Evolutionary conservation across 2,113 vertebrate species (phyloP).

Genomic region (Pyxicephalus adspersus): DNA sequence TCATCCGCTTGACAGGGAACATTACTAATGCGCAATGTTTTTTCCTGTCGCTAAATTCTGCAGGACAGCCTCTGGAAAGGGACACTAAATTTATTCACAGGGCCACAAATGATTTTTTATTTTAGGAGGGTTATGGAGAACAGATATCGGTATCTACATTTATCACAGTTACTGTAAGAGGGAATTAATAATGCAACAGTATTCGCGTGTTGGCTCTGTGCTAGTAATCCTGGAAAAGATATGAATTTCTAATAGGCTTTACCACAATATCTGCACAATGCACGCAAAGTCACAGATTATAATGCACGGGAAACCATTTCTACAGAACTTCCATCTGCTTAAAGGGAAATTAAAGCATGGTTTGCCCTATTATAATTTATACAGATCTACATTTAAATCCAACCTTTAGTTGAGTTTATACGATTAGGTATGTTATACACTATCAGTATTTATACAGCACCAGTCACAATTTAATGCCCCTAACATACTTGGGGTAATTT

Average conservation of each 20-base stretch:
- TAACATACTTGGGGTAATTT: no score
- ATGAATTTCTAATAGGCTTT: conserved; percentile 16
- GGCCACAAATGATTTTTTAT: conserved; percentile 14
- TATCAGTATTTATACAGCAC: no score
- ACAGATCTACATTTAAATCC: not conserved
- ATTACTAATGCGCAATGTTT: not conserved
- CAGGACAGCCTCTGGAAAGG: not conserved
- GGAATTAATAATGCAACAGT: conserved; percentile 42
- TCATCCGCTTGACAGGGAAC: conserved; percentile 10
- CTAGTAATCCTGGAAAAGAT: conserved; percentile 28
- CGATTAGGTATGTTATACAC: no score
- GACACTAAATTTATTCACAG: not conserved
- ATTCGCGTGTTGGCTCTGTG: not conserved
- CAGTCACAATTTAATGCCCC: no score
- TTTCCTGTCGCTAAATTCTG: conserved; percentile 6
- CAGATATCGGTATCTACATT: conserved; percentile 21
- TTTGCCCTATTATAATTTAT: not conserved
- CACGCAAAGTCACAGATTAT: not conserved
- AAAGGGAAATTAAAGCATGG: no score
- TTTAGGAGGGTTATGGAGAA: conserved; percentile 26
- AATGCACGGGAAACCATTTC: not conserved
- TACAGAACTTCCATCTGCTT: no score
- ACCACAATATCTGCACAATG: not conserved
- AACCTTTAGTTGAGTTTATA: no score
- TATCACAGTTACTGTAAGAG: conserved; percentile 45